A percentile compares a stretch with the other conserved stretches of the same genome.
Evolutionary conservation across 2,888 invertebrate species (phyloP).

Genomic region (Andrena bicolor): DNA sequence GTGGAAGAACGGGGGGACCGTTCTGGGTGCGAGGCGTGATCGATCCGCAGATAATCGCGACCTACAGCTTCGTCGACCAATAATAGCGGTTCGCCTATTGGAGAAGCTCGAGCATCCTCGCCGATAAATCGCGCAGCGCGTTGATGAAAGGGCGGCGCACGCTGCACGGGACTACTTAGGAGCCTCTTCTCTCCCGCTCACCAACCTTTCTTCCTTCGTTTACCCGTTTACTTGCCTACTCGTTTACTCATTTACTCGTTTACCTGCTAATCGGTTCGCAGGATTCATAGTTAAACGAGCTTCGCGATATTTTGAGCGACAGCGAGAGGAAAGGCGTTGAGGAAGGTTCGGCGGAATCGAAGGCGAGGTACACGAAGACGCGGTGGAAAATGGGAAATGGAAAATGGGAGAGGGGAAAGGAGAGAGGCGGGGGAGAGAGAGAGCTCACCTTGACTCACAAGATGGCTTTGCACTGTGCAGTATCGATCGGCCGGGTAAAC

Average conservation of each 20-base stretch:
- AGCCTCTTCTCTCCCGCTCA: not conserved
- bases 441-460: conserved; percentile 69
- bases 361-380: not conserved
- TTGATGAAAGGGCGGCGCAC: not conserved
- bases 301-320: not conserved
- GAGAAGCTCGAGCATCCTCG: conserved; percentile 30
- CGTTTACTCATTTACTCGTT: not conserved
- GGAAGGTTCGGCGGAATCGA: conserved; percentile 13
- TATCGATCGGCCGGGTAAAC: conserved; percentile 73
- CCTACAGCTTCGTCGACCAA: conserved; percentile 48
- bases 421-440: conserved; percentile 8
- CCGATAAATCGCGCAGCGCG: conserved; percentile 37
- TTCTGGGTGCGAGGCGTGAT: conserved; percentile 46
- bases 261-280: conserved; percentile 1
- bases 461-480: conserved; percentile 70
- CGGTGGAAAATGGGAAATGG: not conserved
- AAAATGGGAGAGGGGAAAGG: not conserved
- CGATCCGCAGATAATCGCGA: conserved; percentile 61
- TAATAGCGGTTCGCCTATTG: conserved; percentile 44
- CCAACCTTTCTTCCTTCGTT: not conserved
- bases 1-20: conserved; percentile 40
- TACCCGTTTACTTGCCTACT: not conserved
- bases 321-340: not conserved
- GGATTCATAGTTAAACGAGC: not conserved
- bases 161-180: not conserved